A percentile compares a stretch with the other conserved stretches of the same genome.
Evolutionary conservation across 2,113 vertebrate genomes (phyloP).

Genomic region (Hippocampus guttulatus): DNA sequence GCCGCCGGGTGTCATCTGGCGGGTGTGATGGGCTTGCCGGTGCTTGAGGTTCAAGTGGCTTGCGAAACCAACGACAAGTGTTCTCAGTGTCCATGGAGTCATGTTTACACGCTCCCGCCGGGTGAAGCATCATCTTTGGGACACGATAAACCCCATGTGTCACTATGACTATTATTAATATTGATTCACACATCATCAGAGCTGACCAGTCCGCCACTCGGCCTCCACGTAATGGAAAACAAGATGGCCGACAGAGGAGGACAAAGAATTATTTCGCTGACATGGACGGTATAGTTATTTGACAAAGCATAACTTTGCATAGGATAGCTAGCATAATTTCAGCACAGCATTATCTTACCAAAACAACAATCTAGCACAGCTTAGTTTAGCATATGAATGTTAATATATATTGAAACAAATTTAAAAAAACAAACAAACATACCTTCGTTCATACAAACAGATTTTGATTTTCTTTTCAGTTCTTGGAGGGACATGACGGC

Average conservation of each 20-base stretch:
- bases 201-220: background rate
- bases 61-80: background rate
- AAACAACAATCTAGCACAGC: no score
- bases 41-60: background rate
- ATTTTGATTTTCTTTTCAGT: background rate
- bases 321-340: background rate
- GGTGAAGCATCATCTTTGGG: background rate
- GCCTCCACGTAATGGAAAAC: background rate
- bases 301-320: no score
- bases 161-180: background rate
- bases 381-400: no score
- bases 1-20: background rate
- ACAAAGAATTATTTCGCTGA: background rate
- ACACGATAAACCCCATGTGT: background rate
- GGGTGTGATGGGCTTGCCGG: background rate
- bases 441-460: background rate
- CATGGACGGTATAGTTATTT: conserved; percentile 1
- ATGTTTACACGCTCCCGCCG: background rate
- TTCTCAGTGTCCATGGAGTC: conserved; percentile 8
- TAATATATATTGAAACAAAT: no score
- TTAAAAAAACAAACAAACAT: no score
- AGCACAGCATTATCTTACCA: no score
- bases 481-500: background rate
- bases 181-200: background rate
- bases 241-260: background rate